A percentile compares a stretch with the other conserved stretches of the same genome.
Evolutionary conservation across 2,113 vertebrate genomes (phyloP).

Genomic region (Callionymus lyra): DNA sequence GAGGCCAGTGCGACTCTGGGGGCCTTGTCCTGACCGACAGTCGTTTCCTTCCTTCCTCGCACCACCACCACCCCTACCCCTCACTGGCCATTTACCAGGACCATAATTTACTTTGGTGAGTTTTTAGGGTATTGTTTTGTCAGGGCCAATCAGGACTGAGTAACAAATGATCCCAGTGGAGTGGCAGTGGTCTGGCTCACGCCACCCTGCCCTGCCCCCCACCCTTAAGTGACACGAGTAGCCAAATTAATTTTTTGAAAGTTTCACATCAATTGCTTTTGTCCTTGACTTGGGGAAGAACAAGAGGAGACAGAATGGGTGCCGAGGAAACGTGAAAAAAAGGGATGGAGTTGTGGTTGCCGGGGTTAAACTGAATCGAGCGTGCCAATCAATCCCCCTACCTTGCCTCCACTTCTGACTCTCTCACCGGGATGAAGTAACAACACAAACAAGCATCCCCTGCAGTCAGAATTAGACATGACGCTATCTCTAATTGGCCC

Average conservation of each 20-base stretch:
- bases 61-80: slow-evolving; percentile 59
- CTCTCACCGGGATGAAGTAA: slow-evolving; percentile 87
- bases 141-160: slow-evolving; percentile 96
- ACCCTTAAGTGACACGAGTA: slow-evolving; percentile 72
- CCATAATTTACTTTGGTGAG: slow-evolving; percentile 99
- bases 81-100: slow-evolving; percentile 82
- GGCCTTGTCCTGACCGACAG: slow-evolving; percentile 37
- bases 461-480: slow-evolving; percentile 81
- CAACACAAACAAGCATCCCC: slow-evolving; percentile 76
- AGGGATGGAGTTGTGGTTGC: slow-evolving; percentile 6
- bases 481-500: slow-evolving; percentile 91
- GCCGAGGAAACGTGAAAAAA: slow-evolving; percentile 10
- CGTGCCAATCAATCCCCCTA: slow-evolving; percentile 18
- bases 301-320: slow-evolving; percentile 26
- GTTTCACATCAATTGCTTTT: slow-evolving; percentile 88
- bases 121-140: slow-evolving; percentile 99
- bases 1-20: slow-evolving; percentile 64
- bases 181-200: slow-evolving; percentile 72
- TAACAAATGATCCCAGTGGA: slow-evolving; percentile 90
- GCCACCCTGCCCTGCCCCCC: slow-evolving; percentile 47
- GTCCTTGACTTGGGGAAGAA: slow-evolving; percentile 89
- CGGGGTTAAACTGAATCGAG: slow-evolving; percentile 64
- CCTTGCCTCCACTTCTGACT: slow-evolving; percentile 15
- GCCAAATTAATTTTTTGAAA: slow-evolving; percentile 95
- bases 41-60: slow-evolving; percentile 54